phyloP scores from a whole-genome alignment of 2,797 vertebrate genomes.

The Lateolabrax maculatus region DNA sequence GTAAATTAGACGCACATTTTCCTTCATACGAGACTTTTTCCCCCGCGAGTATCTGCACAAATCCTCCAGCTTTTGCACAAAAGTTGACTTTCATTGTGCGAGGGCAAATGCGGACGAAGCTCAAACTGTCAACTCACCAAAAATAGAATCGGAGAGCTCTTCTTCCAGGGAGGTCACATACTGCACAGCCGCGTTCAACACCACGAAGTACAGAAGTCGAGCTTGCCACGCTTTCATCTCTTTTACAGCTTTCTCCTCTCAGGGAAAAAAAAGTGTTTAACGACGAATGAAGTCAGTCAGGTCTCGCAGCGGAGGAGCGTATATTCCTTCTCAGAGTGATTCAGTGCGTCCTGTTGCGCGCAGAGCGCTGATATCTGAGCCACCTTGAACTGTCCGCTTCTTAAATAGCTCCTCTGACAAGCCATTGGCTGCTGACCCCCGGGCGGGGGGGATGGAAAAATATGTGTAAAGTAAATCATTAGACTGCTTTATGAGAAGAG shows the following conservation, averaged over 20 bases:
- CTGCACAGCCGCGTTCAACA: slow-evolving; percentile 74
- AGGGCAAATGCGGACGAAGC: not conserved
- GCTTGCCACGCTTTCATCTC: slow-evolving; percentile 80
- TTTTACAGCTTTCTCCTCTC: slow-evolving; percentile 48
- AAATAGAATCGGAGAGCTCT: slow-evolving; percentile 72
- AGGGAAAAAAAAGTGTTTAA: slow-evolving; percentile 19
- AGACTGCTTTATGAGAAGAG: slow-evolving; percentile 43
- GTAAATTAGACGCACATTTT: not conserved
- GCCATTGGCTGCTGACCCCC: slow-evolving; percentile 74
- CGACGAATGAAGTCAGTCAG: not conserved
- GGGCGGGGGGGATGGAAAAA: slow-evolving; percentile 76
- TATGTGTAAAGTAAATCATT: slow-evolving; percentile 70
- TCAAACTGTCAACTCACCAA: slow-evolving; percentile 78
- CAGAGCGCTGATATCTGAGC: slow-evolving; percentile 74
- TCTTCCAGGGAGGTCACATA: slow-evolving; percentile 78
- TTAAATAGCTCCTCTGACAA: slow-evolving; percentile 82
- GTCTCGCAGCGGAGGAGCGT: not conserved
- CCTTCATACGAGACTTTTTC: accelerated
- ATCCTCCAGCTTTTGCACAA: not conserved
- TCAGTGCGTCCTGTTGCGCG: slow-evolving; percentile 60
- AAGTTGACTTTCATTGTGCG: not conserved
- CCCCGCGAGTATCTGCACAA: not conserved
- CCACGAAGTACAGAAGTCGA: slow-evolving; percentile 71
- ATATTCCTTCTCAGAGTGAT: slow-evolving; percentile 12
- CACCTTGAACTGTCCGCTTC: slow-evolving; percentile 72